Conservation (phyloP, 2,888 invertebrate species). For the Oscheius onirici region DNA sequence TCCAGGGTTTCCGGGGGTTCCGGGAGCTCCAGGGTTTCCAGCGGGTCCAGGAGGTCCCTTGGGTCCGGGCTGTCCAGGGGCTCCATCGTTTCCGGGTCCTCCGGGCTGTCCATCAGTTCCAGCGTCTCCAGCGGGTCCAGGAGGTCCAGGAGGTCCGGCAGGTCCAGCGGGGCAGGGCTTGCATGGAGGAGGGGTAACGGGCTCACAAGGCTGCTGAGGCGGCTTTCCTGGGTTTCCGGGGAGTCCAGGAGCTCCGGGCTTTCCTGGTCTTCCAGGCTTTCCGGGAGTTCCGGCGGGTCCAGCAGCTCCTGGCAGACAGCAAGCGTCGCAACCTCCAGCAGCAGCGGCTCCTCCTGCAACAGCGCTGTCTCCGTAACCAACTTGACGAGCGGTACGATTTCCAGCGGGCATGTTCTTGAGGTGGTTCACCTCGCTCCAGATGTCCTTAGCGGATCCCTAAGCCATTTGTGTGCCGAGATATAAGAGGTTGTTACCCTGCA, state of each 20-base stretch:
- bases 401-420: conserved; percentile 54
- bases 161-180: conserved; percentile 55
- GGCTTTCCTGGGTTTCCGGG: conserved; percentile 50
- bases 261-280: conserved; percentile 52
- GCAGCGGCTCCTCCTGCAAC: conserved; percentile 37
- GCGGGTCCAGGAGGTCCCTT: conserved; percentile 63
- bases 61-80: conserved; percentile 55
- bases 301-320: conserved; percentile 48
- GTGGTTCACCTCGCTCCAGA: conserved; percentile 59
- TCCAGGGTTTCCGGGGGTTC: conserved; percentile 59
- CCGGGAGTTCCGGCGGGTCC: conserved; percentile 51
- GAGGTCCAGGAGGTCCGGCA: conserved; percentile 58
- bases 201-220: conserved; percentile 53
- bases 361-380: conserved; percentile 45
- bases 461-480: not conserved
- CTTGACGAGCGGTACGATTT: conserved; percentile 63
- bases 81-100: conserved; percentile 45
- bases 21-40: conserved; percentile 58
- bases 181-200: conserved; percentile 48
- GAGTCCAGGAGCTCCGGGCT: conserved; percentile 53
- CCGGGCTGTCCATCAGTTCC: conserved; percentile 54
- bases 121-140: conserved; percentile 56
- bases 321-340: conserved; percentile 47
- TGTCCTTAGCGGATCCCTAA: conserved; percentile 57
- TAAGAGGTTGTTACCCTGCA: too few relatives aligned